Conservation (phyloP, 2,888 invertebrate species). For the Balanococcus diminutus region DNA sequence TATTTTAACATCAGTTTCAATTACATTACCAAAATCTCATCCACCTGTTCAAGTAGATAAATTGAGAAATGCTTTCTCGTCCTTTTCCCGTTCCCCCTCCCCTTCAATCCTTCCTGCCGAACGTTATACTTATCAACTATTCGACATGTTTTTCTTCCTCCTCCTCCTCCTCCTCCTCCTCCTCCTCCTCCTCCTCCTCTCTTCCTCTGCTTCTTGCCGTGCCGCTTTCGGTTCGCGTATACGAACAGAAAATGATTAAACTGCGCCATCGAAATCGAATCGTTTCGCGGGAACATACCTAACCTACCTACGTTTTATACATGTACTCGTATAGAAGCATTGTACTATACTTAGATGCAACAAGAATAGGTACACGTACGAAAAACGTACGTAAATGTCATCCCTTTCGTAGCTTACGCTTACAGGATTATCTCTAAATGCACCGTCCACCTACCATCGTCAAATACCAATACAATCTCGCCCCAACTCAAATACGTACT, state of each 20-base stretch:
- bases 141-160: background rate
- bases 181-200: background rate
- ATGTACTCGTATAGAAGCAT: too few relatives aligned
- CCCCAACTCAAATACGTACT: too few relatives aligned
- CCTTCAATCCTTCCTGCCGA: background rate
- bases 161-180: background rate
- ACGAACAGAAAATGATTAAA: background rate
- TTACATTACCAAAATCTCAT: conserved; percentile 6
- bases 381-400: too few relatives aligned
- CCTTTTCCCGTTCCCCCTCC: background rate
- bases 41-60: conserved; percentile 10
- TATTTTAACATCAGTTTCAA: conserved; percentile 17
- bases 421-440: too few relatives aligned
- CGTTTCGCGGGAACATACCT: background rate
- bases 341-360: too few relatives aligned
- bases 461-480: too few relatives aligned
- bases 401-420: too few relatives aligned
- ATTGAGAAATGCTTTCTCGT: conserved; percentile 9
- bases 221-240: background rate
- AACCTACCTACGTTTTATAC: too few relatives aligned
- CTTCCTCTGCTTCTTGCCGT: background rate
- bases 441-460: background rate
- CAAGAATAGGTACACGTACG: too few relatives aligned
- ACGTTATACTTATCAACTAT: background rate
- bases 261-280: background rate